Conservation (phyloP, 2,888 invertebrate genomes). For the Mimas tiliae region DNA sequence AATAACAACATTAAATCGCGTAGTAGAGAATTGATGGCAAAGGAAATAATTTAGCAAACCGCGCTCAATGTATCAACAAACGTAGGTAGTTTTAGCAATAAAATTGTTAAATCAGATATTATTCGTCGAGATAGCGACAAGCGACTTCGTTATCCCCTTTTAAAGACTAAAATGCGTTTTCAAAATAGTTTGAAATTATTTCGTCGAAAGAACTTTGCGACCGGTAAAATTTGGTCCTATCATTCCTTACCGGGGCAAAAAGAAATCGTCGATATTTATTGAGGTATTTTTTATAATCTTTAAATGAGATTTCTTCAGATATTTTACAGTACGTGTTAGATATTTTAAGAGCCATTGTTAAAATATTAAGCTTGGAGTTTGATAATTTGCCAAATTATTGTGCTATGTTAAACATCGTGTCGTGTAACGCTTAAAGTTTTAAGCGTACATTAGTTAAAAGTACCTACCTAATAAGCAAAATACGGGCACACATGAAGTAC, state of each 20-base stretch:
- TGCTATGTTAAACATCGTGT: slow-evolving; percentile 27
- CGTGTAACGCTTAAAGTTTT: slow-evolving; percentile 28
- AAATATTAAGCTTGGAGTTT: slow-evolving; percentile 37
- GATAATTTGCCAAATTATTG: slow-evolving; percentile 37
- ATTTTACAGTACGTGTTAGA: slow-evolving; percentile 34
- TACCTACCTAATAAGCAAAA: slow-evolving; percentile 62
- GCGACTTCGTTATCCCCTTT: slow-evolving; percentile 48
- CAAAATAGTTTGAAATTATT: slow-evolving; percentile 52
- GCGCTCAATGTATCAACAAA: slow-evolving; percentile 29
- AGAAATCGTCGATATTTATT: slow-evolving; percentile 45
- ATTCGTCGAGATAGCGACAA: not conserved
- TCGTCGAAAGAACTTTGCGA: slow-evolving; percentile 69
- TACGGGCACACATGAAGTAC: slow-evolving; percentile 74
- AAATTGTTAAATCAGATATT: slow-evolving; percentile 22
- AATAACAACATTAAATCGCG: not conserved
- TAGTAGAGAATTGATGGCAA: not conserved
- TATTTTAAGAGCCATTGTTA: slow-evolving; percentile 41
- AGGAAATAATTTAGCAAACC: slow-evolving; percentile 14
- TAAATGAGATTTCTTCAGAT: slow-evolving; percentile 31
- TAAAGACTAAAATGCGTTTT: slow-evolving; percentile 68
- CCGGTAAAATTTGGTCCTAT: slow-evolving; percentile 86
- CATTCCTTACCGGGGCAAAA: slow-evolving; percentile 86
- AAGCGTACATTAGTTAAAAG: slow-evolving; percentile 45
- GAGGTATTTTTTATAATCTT: slow-evolving; percentile 24
- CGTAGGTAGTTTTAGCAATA: slow-evolving; percentile 6